Percentiles rank a stretch among this genome's conserved stretches.
Conservation (phyloP, 2,888 invertebrate species). For the Sphaerophoria rueppellii region DNA sequence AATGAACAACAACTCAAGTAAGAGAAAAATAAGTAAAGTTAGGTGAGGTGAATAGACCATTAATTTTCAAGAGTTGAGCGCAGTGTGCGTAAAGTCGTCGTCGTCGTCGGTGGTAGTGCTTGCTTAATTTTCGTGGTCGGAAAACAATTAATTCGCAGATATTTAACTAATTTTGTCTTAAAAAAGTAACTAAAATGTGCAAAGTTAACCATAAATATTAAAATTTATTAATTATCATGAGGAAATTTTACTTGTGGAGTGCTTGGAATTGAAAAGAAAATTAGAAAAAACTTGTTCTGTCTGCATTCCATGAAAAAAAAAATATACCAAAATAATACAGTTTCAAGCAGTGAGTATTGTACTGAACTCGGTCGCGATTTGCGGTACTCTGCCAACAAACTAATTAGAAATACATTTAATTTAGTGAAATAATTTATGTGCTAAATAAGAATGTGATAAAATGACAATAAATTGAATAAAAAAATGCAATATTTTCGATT, state of each 20-base stretch:
- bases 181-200: not conserved
- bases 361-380: slow-evolving; percentile 43
- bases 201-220: not conserved
- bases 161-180: not conserved
- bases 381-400: slow-evolving; percentile 42
- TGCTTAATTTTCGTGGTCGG: not conserved
- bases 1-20: slow-evolving; percentile 46
- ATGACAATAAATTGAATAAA: not conserved
- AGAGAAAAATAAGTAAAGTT: slow-evolving; percentile 11
- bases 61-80: slow-evolving; percentile 29
- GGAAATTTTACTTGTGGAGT: not conserved
- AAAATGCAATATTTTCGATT: not conserved
- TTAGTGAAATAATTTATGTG: not conserved
- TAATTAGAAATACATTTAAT: slow-evolving; percentile 35
- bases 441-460: not conserved
- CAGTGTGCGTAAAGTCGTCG: slow-evolving; percentile 56
- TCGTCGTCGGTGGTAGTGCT: slow-evolving; percentile 55
- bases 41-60: slow-evolving; percentile 27
- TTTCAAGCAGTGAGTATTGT: slow-evolving; percentile 53
- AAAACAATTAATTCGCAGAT: not conserved
- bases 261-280: not conserved
- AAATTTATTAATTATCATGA: not conserved
- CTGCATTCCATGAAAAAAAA: slow-evolving; percentile 65
- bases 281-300: slow-evolving; percentile 47
- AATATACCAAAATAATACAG: slow-evolving; percentile 45